Evolutionary conservation across 1,140 invertebrate species (phyloP).

Genomic region (Heliconius himera): DNA sequence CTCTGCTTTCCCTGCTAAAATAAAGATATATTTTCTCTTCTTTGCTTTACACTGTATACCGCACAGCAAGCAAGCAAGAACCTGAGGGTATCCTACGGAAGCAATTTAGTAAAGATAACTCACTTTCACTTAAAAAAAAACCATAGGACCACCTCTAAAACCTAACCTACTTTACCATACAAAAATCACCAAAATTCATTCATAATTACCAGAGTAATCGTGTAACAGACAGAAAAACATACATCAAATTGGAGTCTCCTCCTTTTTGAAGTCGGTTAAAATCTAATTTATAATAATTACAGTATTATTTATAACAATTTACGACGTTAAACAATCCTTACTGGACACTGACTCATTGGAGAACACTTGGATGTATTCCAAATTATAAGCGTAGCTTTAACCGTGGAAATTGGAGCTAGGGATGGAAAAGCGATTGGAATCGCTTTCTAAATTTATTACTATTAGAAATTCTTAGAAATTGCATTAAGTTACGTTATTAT

Average conservation of each 20-base stretch:
- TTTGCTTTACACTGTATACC: background rate
- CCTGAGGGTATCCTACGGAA: too few species aligned
- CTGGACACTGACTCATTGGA: conserved; percentile 1
- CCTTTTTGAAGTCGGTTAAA: too few species aligned
- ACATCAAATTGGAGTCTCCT: too few species aligned
- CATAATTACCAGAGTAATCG: too few species aligned
- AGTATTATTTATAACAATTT: conserved; percentile 4
- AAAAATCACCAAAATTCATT: too few species aligned
- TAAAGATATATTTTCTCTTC: background rate
- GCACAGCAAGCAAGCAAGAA: background rate
- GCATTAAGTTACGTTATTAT: background rate
- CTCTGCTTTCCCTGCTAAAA: too few species aligned
- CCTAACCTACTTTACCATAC: too few species aligned
- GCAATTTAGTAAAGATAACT: too few species aligned
- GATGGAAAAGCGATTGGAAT: background rate
- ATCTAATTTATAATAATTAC: background rate
- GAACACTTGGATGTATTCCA: background rate
- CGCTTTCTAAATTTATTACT: background rate
- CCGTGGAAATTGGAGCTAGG: conserved; percentile 8
- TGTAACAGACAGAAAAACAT: too few species aligned
- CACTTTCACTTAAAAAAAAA: too few species aligned
- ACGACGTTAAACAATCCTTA: background rate
- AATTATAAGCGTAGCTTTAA: conserved; percentile 1
- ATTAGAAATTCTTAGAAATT: background rate
- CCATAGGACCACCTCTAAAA: too few species aligned